Evolutionary conservation across 2,797 vertebrate species (phyloP).

Genomic region (Lacerta viridis): DNA sequence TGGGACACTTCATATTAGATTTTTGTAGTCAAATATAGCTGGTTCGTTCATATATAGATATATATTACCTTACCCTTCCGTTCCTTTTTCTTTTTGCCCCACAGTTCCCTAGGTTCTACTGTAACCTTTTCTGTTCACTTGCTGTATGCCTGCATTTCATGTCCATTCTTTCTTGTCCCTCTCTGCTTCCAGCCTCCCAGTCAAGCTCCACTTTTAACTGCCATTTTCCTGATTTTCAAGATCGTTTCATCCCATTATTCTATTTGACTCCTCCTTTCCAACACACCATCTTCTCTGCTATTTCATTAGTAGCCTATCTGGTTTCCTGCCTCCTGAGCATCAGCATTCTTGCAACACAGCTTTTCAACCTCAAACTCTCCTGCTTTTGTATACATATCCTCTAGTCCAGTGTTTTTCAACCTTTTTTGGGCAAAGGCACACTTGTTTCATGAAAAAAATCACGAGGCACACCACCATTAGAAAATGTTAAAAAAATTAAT

Average conservation of each 20-base stretch:
- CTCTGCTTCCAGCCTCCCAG: no score
- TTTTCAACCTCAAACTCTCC: background rate
- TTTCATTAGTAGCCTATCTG: no score
- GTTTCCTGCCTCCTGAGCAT: background rate
- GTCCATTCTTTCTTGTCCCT: background rate
- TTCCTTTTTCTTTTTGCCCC: background rate
- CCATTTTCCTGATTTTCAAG: background rate
- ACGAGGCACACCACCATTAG: no score
- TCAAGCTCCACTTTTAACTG: background rate
- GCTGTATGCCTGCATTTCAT: background rate
- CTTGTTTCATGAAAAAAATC: no score
- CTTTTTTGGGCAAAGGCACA: no score
- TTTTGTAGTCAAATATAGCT: constrained; percentile 6
- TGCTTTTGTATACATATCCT: background rate
- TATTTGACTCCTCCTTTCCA: background rate
- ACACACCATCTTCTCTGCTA: background rate
- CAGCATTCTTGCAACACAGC: background rate
- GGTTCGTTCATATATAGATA: background rate
- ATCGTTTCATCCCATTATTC: background rate
- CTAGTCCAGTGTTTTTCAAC: no score
- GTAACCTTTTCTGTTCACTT: background rate
- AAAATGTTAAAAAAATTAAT: no score
- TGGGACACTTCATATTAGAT: constrained; percentile 59
- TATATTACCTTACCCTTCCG: background rate
- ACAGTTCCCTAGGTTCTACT: background rate